Conservation (phyloP, 2,888 invertebrate species). For the Psylliodes chrysocephalus region DNA sequence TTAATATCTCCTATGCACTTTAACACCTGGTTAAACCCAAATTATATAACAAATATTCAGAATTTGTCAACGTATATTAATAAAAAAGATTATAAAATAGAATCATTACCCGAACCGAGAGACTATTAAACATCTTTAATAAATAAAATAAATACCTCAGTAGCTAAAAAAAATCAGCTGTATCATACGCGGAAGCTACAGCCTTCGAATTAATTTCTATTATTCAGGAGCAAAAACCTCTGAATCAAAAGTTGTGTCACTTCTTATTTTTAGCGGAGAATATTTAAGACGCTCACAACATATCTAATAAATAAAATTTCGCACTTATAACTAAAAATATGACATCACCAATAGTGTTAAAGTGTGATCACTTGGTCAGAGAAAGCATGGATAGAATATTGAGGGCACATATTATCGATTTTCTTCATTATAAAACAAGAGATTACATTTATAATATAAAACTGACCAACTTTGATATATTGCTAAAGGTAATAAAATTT, state of each 20-base stretch:
- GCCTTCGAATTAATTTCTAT: conserved; percentile 16
- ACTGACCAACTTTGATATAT: no score
- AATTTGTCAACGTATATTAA: no score
- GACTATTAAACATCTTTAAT: neutral
- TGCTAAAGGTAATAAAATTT: no score
- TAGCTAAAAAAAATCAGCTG: neutral
- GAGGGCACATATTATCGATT: no score
- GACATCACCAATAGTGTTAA: conserved; percentile 16
- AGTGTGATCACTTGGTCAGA: neutral
- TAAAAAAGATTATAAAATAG: no score
- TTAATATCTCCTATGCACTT: no score
- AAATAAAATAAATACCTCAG: neutral
- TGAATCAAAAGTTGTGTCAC: conserved; percentile 19
- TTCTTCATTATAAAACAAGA: no score
- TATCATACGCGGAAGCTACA: conserved; percentile 20
- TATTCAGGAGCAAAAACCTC: conserved; percentile 27
- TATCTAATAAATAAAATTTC: conserved; percentile 14
- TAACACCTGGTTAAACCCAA: no score
- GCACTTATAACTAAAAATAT: conserved; percentile 17
- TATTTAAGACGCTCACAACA: conserved; percentile 8
- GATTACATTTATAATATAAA: no score
- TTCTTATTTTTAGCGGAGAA: conserved; percentile 27
- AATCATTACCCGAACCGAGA: neutral
- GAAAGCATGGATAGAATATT: no score
- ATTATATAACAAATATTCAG: no score